These are phyloP conservation scores for Nymphalis polychloros DNA, from an alignment of 2,888 invertebrate species.

Conservation along the genomic window DNA sequence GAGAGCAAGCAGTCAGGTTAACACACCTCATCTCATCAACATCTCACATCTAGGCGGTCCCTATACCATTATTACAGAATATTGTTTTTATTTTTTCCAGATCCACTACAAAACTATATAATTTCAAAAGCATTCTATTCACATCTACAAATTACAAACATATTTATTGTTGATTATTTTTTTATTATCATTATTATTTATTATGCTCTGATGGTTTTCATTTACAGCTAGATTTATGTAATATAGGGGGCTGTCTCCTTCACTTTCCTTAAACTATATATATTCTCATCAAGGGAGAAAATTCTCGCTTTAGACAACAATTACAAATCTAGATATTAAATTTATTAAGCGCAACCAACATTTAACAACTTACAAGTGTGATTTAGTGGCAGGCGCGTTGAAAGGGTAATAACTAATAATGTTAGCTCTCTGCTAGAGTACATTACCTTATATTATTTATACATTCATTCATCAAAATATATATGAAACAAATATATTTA, in stretches of 20 bases:
- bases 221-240: neutral
- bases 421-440: conserved; percentile 32
- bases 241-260: neutral
- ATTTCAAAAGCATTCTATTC: no score
- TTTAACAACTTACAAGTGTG: conserved; percentile 24
- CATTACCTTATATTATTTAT: neutral
- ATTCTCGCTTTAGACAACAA: neutral
- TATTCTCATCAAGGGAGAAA: neutral
- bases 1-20: no score
- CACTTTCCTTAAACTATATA: conserved; percentile 3
- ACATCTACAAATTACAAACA: neutral
- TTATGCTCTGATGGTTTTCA: neutral
- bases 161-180: neutral
- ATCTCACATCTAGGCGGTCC: no score
- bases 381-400: conserved; percentile 31
- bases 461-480: neutral
- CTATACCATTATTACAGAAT: no score
- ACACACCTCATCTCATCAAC: no score
- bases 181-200: neutral
- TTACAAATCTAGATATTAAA: conserved; percentile 23
- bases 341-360: conserved; percentile 20
- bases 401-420: conserved; percentile 19
- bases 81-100: no score
- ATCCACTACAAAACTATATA: no score
- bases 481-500: neutral